A percentile compares a stretch with the other conserved stretches of the same genome.
Conservation (phyloP, 2,888 invertebrate species). For the Pseudococcus jackbeardsleyi region DNA sequence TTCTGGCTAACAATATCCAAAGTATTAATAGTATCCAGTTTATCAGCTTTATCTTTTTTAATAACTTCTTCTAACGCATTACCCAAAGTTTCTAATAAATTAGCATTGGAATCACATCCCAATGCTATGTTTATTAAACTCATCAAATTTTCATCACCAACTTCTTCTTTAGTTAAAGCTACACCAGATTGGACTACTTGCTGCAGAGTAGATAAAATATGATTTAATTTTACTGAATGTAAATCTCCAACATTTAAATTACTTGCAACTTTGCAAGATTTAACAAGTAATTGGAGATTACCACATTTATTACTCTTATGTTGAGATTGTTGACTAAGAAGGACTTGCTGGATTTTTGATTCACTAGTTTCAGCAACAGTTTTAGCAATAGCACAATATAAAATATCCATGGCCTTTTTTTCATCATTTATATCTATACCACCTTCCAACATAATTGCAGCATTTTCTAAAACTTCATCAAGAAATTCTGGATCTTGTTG, state of each 20-base stretch:
- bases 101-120: not conserved
- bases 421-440: conserved; percentile 73
- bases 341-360: conserved; percentile 72
- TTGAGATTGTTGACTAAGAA: too few species aligned
- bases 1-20: not conserved
- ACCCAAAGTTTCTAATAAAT: not conserved
- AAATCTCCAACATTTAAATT: conserved; percentile 70
- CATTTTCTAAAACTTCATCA: conserved; percentile 75
- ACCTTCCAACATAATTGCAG: conserved; percentile 70
- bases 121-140: conserved; percentile 12
- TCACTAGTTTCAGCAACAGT: conserved; percentile 77
- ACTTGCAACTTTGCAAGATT: conserved; percentile 74
- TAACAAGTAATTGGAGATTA: conserved; percentile 71
- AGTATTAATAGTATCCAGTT: conserved; percentile 26
- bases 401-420: conserved; percentile 76
- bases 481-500: conserved; percentile 76
- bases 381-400: conserved; percentile 79
- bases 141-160: conserved; percentile 43
- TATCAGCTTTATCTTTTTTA: not conserved
- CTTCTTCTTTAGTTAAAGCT: not conserved
- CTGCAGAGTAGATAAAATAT: conserved; percentile 69
- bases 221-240: conserved; percentile 71
- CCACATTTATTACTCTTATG: too few species aligned
- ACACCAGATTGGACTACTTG: conserved; percentile 27
- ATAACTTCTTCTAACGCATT: conserved; percentile 19